Percentiles rank a stretch among this genome's conserved stretches.
phyloP scores from a whole-genome alignment of 2,888 invertebrate species.

The Rhopalosiphum nymphaeae region DNA sequence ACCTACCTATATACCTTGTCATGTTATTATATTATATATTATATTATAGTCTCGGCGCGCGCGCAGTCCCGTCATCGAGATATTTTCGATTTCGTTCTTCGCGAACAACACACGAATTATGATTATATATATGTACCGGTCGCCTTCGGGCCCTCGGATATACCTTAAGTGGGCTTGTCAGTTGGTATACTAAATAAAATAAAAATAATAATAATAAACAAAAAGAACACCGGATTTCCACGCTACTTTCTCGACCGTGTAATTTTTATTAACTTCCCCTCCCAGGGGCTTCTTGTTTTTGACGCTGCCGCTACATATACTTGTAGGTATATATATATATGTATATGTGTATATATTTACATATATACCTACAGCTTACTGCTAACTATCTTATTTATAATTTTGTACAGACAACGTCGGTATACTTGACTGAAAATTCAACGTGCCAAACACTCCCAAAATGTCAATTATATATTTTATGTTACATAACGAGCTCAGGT shows the following conservation, averaged over 20 bases:
- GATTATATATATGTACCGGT: constrained; percentile 39
- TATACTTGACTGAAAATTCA: constrained; percentile 3
- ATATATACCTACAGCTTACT: background rate
- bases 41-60: background rate
- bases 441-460: constrained; percentile 29
- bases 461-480: constrained; percentile 49
- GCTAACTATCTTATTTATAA: constrained; percentile 45
- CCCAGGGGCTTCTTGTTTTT: constrained; percentile 51
- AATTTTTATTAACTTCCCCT: constrained; percentile 64
- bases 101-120: constrained; percentile 51
- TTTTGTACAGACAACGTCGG: background rate
- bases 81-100: constrained; percentile 58
- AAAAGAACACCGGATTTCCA: constrained; percentile 64
- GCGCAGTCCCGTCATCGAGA: constrained; percentile 20
- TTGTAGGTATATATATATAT: background rate
- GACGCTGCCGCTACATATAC: background rate
- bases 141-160: constrained; percentile 56
- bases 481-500: constrained; percentile 20
- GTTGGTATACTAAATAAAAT: constrained; percentile 51
- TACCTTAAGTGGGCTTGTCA: constrained; percentile 60
- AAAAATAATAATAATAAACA: constrained; percentile 52
- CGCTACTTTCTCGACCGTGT: constrained; percentile 65
- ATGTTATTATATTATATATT: background rate
- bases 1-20: constrained; percentile 1
- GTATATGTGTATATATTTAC: background rate